Percentiles rank a stretch among this genome's conserved stretches.
Conservation (phyloP, 2,113 vertebrate species). For the Oriolus oriolus region DNA sequence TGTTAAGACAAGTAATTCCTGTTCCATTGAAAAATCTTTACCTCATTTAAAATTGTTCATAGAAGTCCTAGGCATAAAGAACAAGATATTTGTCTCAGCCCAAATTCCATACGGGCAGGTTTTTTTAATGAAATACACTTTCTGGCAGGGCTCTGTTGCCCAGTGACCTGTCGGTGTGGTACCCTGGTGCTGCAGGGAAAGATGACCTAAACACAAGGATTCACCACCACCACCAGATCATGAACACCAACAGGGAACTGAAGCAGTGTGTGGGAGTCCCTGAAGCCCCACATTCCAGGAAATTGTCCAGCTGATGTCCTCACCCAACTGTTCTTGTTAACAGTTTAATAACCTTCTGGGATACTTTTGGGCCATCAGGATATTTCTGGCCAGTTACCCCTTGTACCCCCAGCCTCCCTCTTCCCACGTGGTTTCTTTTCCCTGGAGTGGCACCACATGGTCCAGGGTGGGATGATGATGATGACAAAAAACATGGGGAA, state of each 20-base stretch:
- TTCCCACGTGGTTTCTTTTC: not conserved
- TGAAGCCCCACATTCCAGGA: not conserved
- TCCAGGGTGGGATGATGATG: not conserved
- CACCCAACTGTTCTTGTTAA: not conserved
- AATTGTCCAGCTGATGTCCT: not conserved
- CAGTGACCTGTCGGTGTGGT: not conserved
- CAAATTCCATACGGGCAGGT: not conserved
- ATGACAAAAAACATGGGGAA: not conserved
- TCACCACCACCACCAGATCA: not conserved
- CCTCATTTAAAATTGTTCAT: not conserved
- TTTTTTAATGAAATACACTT: not conserved
- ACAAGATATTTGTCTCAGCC: not conserved
- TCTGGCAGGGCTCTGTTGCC: not conserved
- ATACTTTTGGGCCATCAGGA: not conserved
- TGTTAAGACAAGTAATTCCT: not conserved
- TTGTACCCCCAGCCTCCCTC: not conserved
- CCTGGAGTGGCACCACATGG: accelerated
- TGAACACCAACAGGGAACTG: not conserved
- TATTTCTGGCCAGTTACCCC: not conserved
- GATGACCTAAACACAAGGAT: no score
- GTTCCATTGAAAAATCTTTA: not conserved
- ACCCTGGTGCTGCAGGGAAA: not conserved
- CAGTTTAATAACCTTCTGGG: not conserved
- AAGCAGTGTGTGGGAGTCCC: not conserved
- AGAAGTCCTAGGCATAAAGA: not conserved